Conservation (phyloP, 2,888 invertebrate genomes). For the Leucophenga montana region DNA sequence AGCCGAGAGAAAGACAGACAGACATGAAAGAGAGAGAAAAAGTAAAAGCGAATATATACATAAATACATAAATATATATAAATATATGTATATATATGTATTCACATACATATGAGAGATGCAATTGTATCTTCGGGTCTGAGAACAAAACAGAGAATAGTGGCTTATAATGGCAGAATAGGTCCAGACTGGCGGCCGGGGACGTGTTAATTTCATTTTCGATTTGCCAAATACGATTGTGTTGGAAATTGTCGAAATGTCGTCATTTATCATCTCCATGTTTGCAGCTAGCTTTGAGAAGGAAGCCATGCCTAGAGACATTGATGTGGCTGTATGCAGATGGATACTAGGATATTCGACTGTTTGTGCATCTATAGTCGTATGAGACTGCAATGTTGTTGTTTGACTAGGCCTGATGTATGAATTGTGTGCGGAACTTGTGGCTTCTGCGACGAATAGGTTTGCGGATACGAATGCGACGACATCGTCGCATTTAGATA, state of each 20-base stretch:
- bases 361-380: conserved; percentile 7
- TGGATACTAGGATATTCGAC: conserved; percentile 1
- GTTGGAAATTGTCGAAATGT: conserved; percentile 63
- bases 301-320: conserved; percentile 15
- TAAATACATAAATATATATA: conserved; percentile 18
- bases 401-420: conserved; percentile 28
- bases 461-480: conserved; percentile 44
- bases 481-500: conserved; percentile 53
- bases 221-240: conserved; percentile 62
- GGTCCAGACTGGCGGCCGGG: conserved; percentile 10
- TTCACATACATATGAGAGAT: conserved; percentile 29
- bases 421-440: conserved; percentile 39
- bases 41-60: conserved; percentile 29
- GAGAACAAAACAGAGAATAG: background rate
- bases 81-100: conserved; percentile 2
- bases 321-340: conserved; percentile 12
- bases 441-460: conserved; percentile 32
- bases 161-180: background rate
- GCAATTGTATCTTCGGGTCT: background rate
- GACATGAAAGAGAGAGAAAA: conserved; percentile 11
- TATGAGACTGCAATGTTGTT: background rate
- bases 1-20: conserved; percentile 34
- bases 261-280: conserved; percentile 69
- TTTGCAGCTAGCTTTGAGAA: conserved; percentile 14
- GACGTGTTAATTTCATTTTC: conserved; percentile 66